Base-by-base conservation (phyloP, 2,888 invertebrate genomes). In the Rhagonycha fulva region DNA sequence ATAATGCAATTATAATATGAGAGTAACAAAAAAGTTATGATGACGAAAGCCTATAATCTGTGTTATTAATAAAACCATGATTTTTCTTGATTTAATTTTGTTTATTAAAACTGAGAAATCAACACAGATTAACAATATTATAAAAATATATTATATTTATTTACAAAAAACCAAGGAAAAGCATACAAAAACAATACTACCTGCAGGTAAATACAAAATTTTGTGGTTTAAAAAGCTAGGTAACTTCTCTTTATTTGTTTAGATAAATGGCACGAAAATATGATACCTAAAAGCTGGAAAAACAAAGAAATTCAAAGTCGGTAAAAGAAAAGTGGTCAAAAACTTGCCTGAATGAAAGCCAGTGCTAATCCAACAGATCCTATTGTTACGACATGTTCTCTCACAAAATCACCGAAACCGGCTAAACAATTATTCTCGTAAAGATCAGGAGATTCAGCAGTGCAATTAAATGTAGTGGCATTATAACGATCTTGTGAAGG, bases 221-320 rank as follows among this genome's bases (percentile, higher is more conserved):
- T 67, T 12, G 14, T 74, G 12, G 12, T 2, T 78, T 80, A 81
- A 47, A 81, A 78, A 23, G 80, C 80, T 47, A 79, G 78, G 68
- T 81, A 80, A 72, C 74, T 78, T 24, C 68, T 75, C 60, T 95
- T 94, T 86, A 98, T 95, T 84, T 96, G 95, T 84, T 95, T 93
- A 80, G 96, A 96, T 87, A 98, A 90, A 87, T 95, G 96, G 90
- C 97, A 98, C 23, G 98, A 95, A 87, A 96, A 96, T 78, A 95
- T 89, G 78, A 98, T 94, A 68, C 97, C 97, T 83, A 97, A 89
- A 68, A 97, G 89, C 96, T 95, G 90, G 80, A 93, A 88, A 72
- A 83, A 78, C 81, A 72, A 72, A 79, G 69, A 71, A 77, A 72
- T 70, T 70, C n/a, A 61, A 68, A 68, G 14, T 19, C 19, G 2